A percentile compares a stretch with the other conserved stretches of the same genome.
These are phyloP conservation scores for Leptosomus discolor DNA, from an alignment of 2,113 vertebrate genomes.

Conservation along the genomic window DNA sequence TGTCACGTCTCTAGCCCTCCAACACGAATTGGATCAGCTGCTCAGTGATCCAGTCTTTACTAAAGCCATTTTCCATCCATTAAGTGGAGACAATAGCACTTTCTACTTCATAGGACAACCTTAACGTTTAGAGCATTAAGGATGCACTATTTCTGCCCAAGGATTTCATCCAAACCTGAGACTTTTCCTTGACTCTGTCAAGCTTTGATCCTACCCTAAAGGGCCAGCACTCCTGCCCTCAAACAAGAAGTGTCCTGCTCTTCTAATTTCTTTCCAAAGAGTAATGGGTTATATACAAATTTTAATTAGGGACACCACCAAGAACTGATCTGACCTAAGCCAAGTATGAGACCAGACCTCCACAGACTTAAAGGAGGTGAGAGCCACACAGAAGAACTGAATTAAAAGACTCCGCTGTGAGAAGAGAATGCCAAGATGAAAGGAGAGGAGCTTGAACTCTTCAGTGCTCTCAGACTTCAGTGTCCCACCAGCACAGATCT, in stretches of 20 bases:
- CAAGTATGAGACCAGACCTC: not conserved
- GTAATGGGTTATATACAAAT: not conserved
- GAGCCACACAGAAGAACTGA: not conserved
- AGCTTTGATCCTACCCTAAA: not conserved
- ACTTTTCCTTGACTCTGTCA: not conserved
- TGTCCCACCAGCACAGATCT: not conserved
- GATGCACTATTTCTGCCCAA: not conserved
- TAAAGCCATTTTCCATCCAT: not conserved
- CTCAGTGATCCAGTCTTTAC: not conserved
- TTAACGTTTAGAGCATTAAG: not conserved
- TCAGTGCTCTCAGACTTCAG: not conserved
- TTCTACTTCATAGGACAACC: not conserved
- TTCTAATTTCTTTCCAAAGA: not conserved
- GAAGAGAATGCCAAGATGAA: not conserved
- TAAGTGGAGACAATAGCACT: not conserved
- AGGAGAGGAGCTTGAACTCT: not conserved
- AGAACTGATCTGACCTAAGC: not conserved
- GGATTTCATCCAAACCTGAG: not conserved
- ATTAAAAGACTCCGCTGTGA: not conserved
- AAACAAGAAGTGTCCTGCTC: not conserved
- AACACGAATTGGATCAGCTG: not conserved
- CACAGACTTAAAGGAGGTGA: not conserved
- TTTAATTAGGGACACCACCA: not conserved
- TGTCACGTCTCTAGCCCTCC: not conserved
- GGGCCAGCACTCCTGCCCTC: not conserved